Conservation (phyloP, 2,888 invertebrate genomes). For the Nycteola revayana region DNA sequence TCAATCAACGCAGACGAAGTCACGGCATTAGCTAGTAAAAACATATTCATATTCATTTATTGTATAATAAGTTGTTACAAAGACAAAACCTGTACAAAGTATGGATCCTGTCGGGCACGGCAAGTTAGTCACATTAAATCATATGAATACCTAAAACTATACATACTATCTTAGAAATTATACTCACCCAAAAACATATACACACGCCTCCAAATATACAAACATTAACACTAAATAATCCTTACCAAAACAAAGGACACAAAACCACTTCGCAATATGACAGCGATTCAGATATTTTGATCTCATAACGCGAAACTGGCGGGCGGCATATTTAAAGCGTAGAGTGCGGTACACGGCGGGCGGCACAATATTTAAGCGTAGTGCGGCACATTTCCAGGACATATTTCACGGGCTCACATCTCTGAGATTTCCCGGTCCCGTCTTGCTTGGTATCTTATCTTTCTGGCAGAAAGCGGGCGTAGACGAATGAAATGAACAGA, state of each 20-base stretch:
- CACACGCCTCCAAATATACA: no score
- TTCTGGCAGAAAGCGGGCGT: slow-evolving; percentile 6
- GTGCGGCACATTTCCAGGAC: slow-evolving; percentile 32
- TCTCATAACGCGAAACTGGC: slow-evolving; percentile 26
- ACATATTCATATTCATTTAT: no score
- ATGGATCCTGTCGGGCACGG: no score
- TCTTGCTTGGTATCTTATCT: slow-evolving; percentile 29
- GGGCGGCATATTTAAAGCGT: no score
- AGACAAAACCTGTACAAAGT: no score
- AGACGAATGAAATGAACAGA: slow-evolving; percentile 1
- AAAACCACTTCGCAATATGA: slow-evolving; percentile 22
- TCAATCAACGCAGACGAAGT: no score
- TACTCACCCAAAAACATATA: no score
- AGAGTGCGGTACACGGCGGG: not conserved
- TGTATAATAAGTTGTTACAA: no score
- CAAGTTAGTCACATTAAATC: no score
- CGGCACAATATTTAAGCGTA: slow-evolving; percentile 34
- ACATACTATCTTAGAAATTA: no score
- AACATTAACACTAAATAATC: not conserved
- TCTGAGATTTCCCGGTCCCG: slow-evolving; percentile 31
- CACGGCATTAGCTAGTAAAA: no score
- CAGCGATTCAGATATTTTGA: slow-evolving; percentile 21
- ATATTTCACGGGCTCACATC: slow-evolving; percentile 36
- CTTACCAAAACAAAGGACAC: slow-evolving; percentile 2
- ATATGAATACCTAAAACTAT: no score